Evolutionary conservation across 1,140 invertebrate species (phyloP).

Genomic region (Lucilia sericata): DNA sequence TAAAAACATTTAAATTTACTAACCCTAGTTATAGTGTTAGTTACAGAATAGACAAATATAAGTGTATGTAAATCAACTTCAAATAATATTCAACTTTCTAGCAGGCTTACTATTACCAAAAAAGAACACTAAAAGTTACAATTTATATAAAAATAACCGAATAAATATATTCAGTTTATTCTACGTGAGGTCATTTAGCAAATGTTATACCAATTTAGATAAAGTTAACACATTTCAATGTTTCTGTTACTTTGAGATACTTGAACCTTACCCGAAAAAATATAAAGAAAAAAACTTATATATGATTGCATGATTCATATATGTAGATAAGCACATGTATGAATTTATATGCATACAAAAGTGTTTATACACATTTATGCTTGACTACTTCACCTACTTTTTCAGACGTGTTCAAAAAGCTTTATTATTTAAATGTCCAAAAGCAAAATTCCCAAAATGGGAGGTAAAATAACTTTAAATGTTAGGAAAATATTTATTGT

Average conservation of each 20-base stretch:
- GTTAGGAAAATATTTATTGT: background rate
- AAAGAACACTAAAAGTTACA: background rate
- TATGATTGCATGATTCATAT: background rate
- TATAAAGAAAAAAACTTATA: background rate
- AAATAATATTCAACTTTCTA: background rate
- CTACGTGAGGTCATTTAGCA: slow-evolving; percentile 39
- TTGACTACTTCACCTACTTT: background rate
- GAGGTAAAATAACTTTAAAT: background rate
- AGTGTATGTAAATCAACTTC: background rate
- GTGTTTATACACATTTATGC: slow-evolving; percentile 4
- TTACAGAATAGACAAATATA: background rate
- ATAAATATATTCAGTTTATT: background rate
- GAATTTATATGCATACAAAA: too few relatives aligned
- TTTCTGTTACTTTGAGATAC: background rate
- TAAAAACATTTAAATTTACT: background rate
- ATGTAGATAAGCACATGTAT: background rate
- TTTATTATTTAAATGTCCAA: background rate
- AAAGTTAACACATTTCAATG: slow-evolving; percentile 17
- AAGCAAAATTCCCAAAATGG: background rate
- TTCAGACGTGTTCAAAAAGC: background rate
- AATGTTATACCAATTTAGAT: slow-evolving; percentile 34
- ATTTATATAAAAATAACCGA: background rate
- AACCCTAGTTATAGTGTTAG: background rate
- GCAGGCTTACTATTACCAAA: background rate
- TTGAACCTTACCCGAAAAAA: background rate